Base-by-base conservation (phyloP, 1,140 invertebrate genomes). In the Tyrophagus putrescentiae region DNA sequence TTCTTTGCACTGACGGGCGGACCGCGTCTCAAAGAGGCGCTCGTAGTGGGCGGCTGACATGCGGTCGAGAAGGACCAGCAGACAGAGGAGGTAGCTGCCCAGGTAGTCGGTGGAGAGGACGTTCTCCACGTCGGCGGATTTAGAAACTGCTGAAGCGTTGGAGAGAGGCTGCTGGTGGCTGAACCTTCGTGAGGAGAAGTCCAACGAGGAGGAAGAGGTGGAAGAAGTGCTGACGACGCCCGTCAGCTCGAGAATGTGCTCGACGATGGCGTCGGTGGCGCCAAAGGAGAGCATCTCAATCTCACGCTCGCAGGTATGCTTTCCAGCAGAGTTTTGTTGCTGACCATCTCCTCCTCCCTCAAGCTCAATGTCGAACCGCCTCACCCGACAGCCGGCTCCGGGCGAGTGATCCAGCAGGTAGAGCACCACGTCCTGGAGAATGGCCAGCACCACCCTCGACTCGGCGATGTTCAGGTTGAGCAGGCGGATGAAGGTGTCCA, bases 1-100 rank as follows among this genome's bases (percentile, higher is more conserved):
- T 66, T 96, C 90, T 69, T 91, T 88, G 0, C 92, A 72, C 0
- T 82, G 80, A 65, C 84, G 84, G 3, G 48, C 18, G 33, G 32
- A 31, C 16, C 63, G 53, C 27, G 25, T 54, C 21, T 88, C 82
- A 82, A 88, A 90, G 9, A 93, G 74, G n/a, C 84, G 76, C 53
- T 82, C 80, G 66, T 92, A 93, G 70, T 95, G 89, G 31, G 80
- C 82, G 39, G 89, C 84, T 50, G 87, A 84, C 67, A 95, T 79
- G 4, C 93, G 72, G 67, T 91, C 84, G 60, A 94, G 74, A 36
- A 89, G 74, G 0, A 87, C 85, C 32, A 93, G 77, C 3, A 95
- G 72, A 67, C 85, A 88, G 1, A 86, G 82, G 0, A 93, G 87
- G 66, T 94, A 76, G 63, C 82, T 80, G 4, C 88, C 84, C 79